A percentile compares a stretch with the other conserved stretches of the same genome.
Conservation (phyloP, 2,797 vertebrate species). For the Myripristis murdjan region DNA sequence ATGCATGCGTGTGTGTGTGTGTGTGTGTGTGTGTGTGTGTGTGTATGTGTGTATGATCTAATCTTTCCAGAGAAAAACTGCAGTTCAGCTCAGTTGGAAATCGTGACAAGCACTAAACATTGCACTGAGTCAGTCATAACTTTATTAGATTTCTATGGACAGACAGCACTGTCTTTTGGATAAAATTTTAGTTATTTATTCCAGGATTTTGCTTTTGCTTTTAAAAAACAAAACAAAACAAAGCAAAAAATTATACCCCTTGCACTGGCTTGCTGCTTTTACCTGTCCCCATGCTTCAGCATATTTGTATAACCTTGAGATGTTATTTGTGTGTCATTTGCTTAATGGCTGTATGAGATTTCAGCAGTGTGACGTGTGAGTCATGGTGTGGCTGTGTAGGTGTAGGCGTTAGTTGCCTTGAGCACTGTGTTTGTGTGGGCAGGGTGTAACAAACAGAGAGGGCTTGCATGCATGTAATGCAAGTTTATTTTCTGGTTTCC, state of each 20-base stretch:
- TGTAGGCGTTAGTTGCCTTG: conserved; percentile 1
- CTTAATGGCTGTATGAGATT: conserved; percentile 2
- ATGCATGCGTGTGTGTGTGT: too few relatives aligned
- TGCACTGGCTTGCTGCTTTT: not conserved
- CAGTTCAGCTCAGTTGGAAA: conserved; percentile 17
- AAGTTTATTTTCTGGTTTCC: too few relatives aligned
- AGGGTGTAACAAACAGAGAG: too few relatives aligned
- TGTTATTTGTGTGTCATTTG: not conserved
- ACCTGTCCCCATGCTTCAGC: not conserved
- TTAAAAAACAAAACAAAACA: too few relatives aligned
- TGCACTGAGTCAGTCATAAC: not conserved
- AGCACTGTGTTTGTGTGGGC: not conserved
- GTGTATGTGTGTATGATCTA: conserved; percentile 19
- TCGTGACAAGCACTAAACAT: not conserved
- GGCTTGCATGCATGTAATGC: too few relatives aligned
- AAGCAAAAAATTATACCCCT: too few relatives aligned
- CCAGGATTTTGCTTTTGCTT: too few relatives aligned
- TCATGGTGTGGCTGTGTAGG: not conserved
- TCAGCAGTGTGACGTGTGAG: conserved; percentile 23
- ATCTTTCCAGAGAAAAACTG: conserved; percentile 28
- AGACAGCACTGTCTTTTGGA: not conserved
- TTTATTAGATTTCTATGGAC: conserved; percentile 7
- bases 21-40: conserved; percentile 4
- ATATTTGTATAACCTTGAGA: not conserved
- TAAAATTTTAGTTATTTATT: too few relatives aligned